These are phyloP conservation scores for Aphidoletes aphidimyza DNA, from an alignment of 2,888 invertebrate genomes.

Conservation along the genomic window DNA sequence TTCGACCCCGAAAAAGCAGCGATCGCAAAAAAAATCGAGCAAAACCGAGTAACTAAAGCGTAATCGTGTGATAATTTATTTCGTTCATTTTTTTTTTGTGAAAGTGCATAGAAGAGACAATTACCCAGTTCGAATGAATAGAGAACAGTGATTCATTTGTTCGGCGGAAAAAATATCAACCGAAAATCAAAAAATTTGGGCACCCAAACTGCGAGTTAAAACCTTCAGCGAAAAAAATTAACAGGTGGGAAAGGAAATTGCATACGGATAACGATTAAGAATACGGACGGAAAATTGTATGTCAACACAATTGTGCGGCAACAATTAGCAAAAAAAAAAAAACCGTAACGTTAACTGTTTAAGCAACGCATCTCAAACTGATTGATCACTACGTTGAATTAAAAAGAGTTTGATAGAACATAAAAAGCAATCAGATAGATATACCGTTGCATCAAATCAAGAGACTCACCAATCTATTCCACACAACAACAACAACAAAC, in stretches of 20 bases:
- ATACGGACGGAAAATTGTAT: constrained; percentile 32
- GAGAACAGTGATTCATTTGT: constrained; percentile 33
- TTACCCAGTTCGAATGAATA: constrained; percentile 30
- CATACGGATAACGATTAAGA: background rate
- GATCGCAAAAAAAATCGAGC: background rate
- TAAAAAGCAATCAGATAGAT: background rate
- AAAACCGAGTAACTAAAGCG: background rate
- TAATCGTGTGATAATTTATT: constrained; percentile 35
- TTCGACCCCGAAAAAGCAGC: constrained; percentile 17
- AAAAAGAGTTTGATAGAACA: constrained; percentile 17
- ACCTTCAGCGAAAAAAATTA: too few species aligned
- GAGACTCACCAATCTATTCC: background rate
- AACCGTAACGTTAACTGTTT: too few species aligned
- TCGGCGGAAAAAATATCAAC: background rate
- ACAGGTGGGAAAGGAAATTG: background rate
- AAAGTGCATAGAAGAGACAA: constrained; percentile 48
- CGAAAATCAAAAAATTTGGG: background rate
- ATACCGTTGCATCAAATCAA: constrained; percentile 40
- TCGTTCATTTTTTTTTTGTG: too few species aligned
- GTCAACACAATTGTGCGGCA: background rate
- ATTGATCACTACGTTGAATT: constrained; percentile 9
- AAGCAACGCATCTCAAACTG: background rate
- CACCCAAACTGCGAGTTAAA: background rate
- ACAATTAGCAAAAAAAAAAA: too few species aligned
- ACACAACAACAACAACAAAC: background rate